Evolutionary conservation across 2,113 vertebrate genomes (phyloP).

Genomic region (Sula dactylatra): DNA sequence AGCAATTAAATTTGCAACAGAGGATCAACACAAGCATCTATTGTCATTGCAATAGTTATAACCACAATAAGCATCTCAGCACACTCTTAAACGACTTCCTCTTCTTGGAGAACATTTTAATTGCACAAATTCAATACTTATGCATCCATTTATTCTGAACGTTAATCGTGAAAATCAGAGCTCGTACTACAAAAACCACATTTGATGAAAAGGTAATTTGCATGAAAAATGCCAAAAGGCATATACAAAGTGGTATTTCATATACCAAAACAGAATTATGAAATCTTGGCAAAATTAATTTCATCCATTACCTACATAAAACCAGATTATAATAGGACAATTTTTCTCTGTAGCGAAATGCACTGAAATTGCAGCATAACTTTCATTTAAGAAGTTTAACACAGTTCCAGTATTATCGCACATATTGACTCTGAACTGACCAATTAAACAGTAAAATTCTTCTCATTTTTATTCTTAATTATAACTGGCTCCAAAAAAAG

Average conservation of each 20-base stretch:
- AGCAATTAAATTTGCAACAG: slow-evolving; percentile 20
- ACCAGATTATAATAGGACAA: neutral
- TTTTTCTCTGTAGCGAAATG: neutral
- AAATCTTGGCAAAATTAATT: slow-evolving; percentile 21
- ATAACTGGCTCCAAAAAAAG: neutral
- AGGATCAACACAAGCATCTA: slow-evolving; percentile 16
- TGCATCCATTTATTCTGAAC: neutral
- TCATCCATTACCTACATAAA: slow-evolving; percentile 38
- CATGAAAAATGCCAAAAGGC: slow-evolving; percentile 43
- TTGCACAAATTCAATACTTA: slow-evolving; percentile 38
- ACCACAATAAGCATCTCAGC: neutral
- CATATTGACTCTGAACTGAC: neutral
- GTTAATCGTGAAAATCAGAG: slow-evolving; percentile 38
- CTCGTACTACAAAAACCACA: neutral
- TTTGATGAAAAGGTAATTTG: slow-evolving; percentile 43
- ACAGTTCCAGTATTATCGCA: neutral
- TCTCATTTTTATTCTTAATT: neutral
- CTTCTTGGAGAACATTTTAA: neutral
- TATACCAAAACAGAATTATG: slow-evolving; percentile 29
- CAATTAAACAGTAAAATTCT: neutral
- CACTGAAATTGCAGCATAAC: neutral
- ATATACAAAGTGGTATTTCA: slow-evolving; percentile 27
- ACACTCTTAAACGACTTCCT: slow-evolving; percentile 22
- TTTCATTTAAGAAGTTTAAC: slow-evolving; percentile 6
- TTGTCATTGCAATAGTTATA: neutral